Percentiles rank a stretch among this genome's conserved stretches.
phyloP scores from a whole-genome alignment of 2,113 vertebrate genomes.

The Helogale parvula region DNA sequence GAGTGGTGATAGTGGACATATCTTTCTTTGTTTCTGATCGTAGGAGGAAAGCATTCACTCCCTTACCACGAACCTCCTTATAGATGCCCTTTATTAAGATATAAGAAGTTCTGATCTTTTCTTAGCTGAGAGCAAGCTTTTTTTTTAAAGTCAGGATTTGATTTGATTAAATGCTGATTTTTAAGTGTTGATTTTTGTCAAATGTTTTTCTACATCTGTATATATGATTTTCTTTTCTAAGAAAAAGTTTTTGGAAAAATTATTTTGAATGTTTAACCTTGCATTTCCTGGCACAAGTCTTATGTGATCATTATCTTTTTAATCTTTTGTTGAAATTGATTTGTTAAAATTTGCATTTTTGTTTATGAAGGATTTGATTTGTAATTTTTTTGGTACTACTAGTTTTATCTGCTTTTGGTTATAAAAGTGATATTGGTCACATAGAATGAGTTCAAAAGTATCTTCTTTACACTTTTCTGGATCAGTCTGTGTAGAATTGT shows the following conservation, averaged over 20 bases:
- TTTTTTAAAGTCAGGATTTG: neutral
- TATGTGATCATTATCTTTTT: neutral
- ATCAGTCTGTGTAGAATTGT: neutral
- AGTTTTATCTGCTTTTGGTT: neutral
- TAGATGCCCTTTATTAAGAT: neutral
- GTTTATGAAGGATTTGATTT: neutral
- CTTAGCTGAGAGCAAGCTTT: neutral
- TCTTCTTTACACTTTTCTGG: neutral
- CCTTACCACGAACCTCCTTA: neutral
- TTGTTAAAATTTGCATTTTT: neutral
- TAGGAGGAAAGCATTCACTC: neutral
- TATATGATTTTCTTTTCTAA: neutral
- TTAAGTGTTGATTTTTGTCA: constrained; percentile 1
- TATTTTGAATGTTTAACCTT: neutral
- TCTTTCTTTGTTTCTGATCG: neutral
- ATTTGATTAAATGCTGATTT: neutral
- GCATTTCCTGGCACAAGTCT: neutral
- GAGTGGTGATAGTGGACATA: neutral
- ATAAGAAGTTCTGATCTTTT: neutral
- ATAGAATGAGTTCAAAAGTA: neutral
- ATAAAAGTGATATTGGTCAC: neutral
- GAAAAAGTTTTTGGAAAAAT: neutral
- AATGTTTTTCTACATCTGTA: neutral
- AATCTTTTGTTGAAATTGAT: neutral
- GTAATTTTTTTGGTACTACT: neutral